Evolutionary conservation across 2,888 invertebrate species (phyloP).

Genomic region (Carterocephalus palaemon): DNA sequence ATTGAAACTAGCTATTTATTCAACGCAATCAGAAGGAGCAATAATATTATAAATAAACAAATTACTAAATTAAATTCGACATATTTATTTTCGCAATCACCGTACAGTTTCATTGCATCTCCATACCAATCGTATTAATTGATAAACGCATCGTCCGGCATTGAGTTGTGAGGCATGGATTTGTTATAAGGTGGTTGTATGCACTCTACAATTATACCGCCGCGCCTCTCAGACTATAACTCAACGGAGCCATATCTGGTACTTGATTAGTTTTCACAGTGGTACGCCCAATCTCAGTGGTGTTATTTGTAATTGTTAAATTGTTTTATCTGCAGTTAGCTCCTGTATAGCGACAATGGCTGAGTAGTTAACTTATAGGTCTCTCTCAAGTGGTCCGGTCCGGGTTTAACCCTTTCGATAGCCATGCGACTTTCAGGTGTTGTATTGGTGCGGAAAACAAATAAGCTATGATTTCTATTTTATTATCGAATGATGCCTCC

Average conservation of each 20-base stretch:
- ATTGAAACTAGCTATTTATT: too few relatives aligned
- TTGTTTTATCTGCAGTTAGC: slow-evolving; percentile 10
- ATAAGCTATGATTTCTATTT: too few relatives aligned
- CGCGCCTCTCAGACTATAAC: slow-evolving; percentile 42
- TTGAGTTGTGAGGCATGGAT: slow-evolving; percentile 46
- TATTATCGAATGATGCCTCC: too few relatives aligned
- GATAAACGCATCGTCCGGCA: slow-evolving; percentile 56
- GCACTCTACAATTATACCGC: slow-evolving; percentile 51
- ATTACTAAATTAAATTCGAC: slow-evolving; percentile 5
- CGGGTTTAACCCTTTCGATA: too few relatives aligned
- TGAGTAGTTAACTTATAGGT: too few relatives aligned
- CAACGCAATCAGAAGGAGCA: too few relatives aligned
- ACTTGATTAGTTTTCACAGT: slow-evolving; percentile 27
- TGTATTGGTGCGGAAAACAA: too few relatives aligned
- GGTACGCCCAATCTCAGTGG: slow-evolving; percentile 3
- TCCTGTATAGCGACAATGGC: too few relatives aligned
- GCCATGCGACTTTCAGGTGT: too few relatives aligned
- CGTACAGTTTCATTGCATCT: slow-evolving; percentile 9
- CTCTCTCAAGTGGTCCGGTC: too few relatives aligned
- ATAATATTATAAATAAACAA: slow-evolving; percentile 7
- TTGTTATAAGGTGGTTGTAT: slow-evolving; percentile 56
- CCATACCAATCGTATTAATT: slow-evolving; percentile 27
- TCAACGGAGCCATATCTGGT: slow-evolving; percentile 28
- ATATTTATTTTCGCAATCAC: slow-evolving; percentile 15
- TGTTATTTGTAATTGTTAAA: slow-evolving; percentile 15